Evolutionary conservation across 2,113 vertebrate species (phyloP).

Genomic region (Microcebus jonahi): DNA sequence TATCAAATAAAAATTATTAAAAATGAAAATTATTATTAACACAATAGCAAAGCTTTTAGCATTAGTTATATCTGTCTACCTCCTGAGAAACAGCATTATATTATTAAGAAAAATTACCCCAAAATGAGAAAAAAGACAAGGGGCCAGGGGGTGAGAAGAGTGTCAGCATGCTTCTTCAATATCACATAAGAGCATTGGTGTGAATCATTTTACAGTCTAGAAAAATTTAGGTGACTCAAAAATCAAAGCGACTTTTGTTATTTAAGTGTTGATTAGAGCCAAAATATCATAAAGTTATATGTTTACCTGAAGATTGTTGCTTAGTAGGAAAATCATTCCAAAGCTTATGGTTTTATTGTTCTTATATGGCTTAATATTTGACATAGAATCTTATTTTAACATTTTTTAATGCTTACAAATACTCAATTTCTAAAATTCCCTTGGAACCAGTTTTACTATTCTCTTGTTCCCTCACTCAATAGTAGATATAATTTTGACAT

Average conservation of each 20-base stretch:
- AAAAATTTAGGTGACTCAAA: not conserved
- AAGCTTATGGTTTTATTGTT: not conserved
- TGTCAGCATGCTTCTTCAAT: not conserved
- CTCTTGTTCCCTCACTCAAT: not conserved
- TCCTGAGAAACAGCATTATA: not conserved
- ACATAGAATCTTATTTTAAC: not conserved
- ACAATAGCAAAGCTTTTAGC: not conserved
- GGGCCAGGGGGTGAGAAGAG: fast-evolving
- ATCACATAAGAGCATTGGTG: not conserved
- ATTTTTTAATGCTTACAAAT: not conserved
- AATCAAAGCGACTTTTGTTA: not conserved
- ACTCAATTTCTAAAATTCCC: not conserved
- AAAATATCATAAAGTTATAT: not conserved
- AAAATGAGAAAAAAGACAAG: not conserved
- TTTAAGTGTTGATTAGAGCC: not conserved
- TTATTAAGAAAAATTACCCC: not conserved
- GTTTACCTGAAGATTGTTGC: not conserved
- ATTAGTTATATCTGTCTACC: not conserved
- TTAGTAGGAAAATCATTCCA: not conserved
- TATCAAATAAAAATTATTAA: not conserved
- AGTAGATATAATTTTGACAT: not conserved
- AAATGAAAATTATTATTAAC: not conserved
- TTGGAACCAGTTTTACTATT: not conserved
- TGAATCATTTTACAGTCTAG: not conserved
- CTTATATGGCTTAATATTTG: not conserved